Evolutionary conservation across 1,140 invertebrate species (phyloP), one percentile per base, ranked within the genome.

Genomic region (Zaprionus ornatus): DNA sequence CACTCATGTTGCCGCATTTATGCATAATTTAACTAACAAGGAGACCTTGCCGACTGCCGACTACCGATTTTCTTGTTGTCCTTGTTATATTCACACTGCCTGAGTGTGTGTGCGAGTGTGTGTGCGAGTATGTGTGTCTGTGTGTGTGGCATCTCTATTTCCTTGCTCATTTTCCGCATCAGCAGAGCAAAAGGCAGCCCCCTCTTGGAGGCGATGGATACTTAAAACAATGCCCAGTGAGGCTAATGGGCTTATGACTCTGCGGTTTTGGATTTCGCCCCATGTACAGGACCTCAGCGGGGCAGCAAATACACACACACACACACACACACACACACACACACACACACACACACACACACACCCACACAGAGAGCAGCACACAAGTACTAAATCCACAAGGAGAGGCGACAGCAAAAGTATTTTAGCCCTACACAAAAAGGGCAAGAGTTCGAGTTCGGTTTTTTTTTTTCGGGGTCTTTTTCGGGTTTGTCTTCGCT

Each of bases 11-110:
- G 56, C 48, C 68, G 80, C 80, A 68, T 90, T 73, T 84, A 90
- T 88, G 81, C 84, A 88, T 88, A 84, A 88, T 88, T 88, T 85
- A 90, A 90, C 84, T 88, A 90, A 88, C 74, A 88, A 84, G 40
- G 40, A 45, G 84, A 80, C 78, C 84, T 79, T 84, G 80, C 78
- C 13, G 45, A 21, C 17, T 21, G 45, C 45, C 45, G 45, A 50
- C 45, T 50, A 23, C 45, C 67, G 62, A 77, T 70, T 67, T 48
- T 57, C 40, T 60, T 69, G 85, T 60, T 69, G 85, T 78, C 77
- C 80, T 84, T 78, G 69, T 71, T 85, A 80, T 77, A 64, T 57
- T 59, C n/a, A 25, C 9, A 61, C 50, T 77, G 42, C 2, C n/a
- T 71, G 66, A 76, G 52, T 35, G 23, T 42, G 19, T 54, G 66